Percentiles rank a stretch among this genome's conserved stretches.
Conservation (phyloP, 2,113 vertebrate genomes). For the Pachypanchax playfairii region DNA sequence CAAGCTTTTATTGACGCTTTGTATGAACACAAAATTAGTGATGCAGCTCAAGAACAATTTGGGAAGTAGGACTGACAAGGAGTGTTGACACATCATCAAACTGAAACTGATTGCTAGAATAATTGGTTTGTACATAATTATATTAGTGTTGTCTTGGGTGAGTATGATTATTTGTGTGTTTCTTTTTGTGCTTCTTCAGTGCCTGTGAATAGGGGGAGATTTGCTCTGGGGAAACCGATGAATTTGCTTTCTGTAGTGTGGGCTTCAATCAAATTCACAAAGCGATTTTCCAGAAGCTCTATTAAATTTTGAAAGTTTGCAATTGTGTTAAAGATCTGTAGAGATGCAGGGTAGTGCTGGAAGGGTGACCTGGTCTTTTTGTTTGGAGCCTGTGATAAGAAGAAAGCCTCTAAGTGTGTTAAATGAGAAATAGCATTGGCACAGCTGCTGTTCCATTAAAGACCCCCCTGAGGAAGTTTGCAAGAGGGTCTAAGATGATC, state of each 20-base stretch:
- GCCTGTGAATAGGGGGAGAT: constrained; percentile 32
- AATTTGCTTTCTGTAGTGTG: constrained; percentile 52
- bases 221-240: constrained; percentile 44
- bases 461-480: constrained; percentile 62
- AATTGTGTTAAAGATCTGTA: constrained; percentile 72
- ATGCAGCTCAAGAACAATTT: constrained; percentile 67
- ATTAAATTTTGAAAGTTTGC: constrained; percentile 75
- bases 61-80: constrained; percentile 66
- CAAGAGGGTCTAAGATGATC: constrained; percentile 54
- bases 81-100: constrained; percentile 78
- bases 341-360: constrained; percentile 48
- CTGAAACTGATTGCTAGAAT: constrained; percentile 76
- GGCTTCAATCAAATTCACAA: constrained; percentile 66
- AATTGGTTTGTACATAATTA: constrained; percentile 77
- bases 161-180: constrained; percentile 57
- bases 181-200: constrained; percentile 32
- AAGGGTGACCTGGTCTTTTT: constrained; percentile 66
- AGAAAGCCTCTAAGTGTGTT: constrained; percentile 72
- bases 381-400: constrained; percentile 69
- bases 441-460: constrained; percentile 80
- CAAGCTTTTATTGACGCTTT: constrained; percentile 47
- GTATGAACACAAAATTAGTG: constrained; percentile 63
- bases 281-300: constrained; percentile 62
- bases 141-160: constrained; percentile 70
- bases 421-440: constrained; percentile 76